A percentile compares a stretch with the other conserved stretches of the same genome.
phyloP scores from a whole-genome alignment of 2,888 invertebrate genomes.

The Trichogramma dendrolimi region DNA sequence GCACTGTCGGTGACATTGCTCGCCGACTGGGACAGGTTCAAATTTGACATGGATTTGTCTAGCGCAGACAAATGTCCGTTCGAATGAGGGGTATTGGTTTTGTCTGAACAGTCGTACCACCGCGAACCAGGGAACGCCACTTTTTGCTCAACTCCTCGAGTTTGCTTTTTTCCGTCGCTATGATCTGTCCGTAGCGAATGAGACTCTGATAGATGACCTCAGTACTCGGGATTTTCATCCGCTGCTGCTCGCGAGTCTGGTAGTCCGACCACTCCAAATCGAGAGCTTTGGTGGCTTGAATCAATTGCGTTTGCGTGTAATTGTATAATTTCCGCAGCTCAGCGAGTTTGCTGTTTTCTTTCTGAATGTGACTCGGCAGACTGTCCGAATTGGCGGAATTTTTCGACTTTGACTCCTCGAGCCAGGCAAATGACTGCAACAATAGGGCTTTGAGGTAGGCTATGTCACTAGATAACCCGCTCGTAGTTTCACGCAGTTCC shows the following conservation, averaged over 20 bases:
- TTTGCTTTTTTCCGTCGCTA: constrained; percentile 56
- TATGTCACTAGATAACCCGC: constrained; percentile 61
- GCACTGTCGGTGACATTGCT: constrained; percentile 35
- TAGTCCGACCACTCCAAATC: constrained; percentile 72
- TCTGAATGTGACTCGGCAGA: constrained; percentile 56
- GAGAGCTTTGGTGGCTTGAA: constrained; percentile 67
- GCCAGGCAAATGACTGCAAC: constrained; percentile 58
- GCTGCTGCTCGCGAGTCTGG: constrained; percentile 39
- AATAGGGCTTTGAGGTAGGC: constrained; percentile 55
- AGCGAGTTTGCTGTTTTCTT: constrained; percentile 64
- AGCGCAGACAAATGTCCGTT: constrained; percentile 13
- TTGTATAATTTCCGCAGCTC: constrained; percentile 67
- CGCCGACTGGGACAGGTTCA: constrained; percentile 35
- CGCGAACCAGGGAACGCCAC: constrained; percentile 38
- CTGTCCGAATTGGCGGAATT: constrained; percentile 37
- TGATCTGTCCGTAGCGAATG: constrained; percentile 68
- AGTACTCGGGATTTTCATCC: constrained; percentile 65
- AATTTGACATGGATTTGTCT: constrained; percentile 40
- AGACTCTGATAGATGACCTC: constrained; percentile 78
- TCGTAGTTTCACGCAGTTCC: constrained; percentile 62
- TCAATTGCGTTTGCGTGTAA: constrained; percentile 72
- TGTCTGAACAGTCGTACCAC: constrained; percentile 24
- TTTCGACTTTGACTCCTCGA: constrained; percentile 58
- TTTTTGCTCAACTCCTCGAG: constrained; percentile 37
- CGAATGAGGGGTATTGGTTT: background rate